A percentile compares a stretch with the other conserved stretches of the same genome.
Evolutionary conservation across 2,797 vertebrate genomes (phyloP).

Genomic region (Tachyglossus aculeatus): DNA sequence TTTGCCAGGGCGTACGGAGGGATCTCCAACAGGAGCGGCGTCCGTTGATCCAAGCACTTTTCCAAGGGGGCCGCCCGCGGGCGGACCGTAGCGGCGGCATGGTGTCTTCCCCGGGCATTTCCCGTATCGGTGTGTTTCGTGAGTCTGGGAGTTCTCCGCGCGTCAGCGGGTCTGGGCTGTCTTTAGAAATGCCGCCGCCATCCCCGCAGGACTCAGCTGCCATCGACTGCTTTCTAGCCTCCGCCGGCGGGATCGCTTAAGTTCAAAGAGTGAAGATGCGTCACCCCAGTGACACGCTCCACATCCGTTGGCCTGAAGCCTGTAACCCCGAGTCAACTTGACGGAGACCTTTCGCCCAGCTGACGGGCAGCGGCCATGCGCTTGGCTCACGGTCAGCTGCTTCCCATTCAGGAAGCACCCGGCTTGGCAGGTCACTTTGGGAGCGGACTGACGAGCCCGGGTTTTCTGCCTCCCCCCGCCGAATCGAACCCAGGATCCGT

Average conservation of each 20-base stretch:
- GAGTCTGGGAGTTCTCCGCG: background rate
- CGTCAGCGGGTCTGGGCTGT: background rate
- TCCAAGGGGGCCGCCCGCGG: too few species aligned
- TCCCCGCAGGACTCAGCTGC: constrained; percentile 11
- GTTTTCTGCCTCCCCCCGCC: background rate
- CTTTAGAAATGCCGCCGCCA: background rate
- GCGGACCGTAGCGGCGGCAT: too few species aligned
- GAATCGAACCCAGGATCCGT: background rate
- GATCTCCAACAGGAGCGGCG: too few species aligned
- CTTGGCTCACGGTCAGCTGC: constrained; percentile 44
- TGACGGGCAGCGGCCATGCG: constrained; percentile 58
- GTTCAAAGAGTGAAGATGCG: background rate
- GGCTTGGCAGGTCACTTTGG: background rate
- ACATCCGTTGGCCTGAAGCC: constrained; percentile 52
- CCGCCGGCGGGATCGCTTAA: constrained; percentile 42
- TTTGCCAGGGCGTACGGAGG: too few species aligned
- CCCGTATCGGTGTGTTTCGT: background rate
- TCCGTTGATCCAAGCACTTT: too few species aligned
- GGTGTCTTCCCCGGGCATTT: background rate
- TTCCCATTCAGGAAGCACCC: background rate
- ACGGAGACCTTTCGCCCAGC: constrained; percentile 51
- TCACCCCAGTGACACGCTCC: constrained; percentile 54
- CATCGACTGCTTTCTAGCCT: constrained; percentile 3
- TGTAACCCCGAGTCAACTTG: constrained; percentile 55
- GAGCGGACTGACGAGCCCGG: background rate